Evolutionary conservation across 2,113 vertebrate species (phyloP).

Genomic region (Camelus dromedarius): DNA sequence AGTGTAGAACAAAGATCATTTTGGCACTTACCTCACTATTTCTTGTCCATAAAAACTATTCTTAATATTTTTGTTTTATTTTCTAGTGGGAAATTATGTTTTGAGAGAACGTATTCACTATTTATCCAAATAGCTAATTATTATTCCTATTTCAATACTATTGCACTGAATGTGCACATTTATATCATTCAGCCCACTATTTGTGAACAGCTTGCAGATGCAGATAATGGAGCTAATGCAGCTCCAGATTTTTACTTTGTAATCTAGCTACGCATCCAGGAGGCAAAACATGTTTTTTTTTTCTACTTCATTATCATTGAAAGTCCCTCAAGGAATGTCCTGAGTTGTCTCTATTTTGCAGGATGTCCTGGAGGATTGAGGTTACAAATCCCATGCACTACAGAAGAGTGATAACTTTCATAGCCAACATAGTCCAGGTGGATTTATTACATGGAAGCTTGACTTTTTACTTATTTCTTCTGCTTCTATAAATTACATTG

Average conservation of each 20-base stretch:
- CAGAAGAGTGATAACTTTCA: not conserved
- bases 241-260: constrained; percentile 71
- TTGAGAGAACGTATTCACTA: constrained; percentile 59
- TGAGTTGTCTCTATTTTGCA: constrained; percentile 60
- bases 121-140: constrained; percentile 65
- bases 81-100: constrained; percentile 67
- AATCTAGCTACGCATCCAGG: constrained; percentile 46
- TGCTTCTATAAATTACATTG: constrained; percentile 51
- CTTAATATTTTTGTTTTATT: constrained; percentile 39
- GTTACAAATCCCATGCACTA: not conserved
- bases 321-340: not conserved
- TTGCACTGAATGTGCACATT: constrained; percentile 62
- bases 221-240: constrained; percentile 73
- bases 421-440: not conserved
- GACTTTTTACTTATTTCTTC: constrained; percentile 3
- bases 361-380: constrained; percentile 32
- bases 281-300: constrained; percentile 68
- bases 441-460: constrained; percentile 47
- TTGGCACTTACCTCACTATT: constrained; percentile 40
- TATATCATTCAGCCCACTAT: constrained; percentile 28
- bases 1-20: constrained; percentile 70
- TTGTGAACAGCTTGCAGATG: constrained; percentile 82
- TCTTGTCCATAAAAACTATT: constrained; percentile 44
- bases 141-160: not conserved
- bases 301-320: constrained; percentile 72